Evolutionary conservation across 2,113 vertebrate species (phyloP), one percentile per base, ranked within the genome.

Genomic region (Turnix velox): DNA sequence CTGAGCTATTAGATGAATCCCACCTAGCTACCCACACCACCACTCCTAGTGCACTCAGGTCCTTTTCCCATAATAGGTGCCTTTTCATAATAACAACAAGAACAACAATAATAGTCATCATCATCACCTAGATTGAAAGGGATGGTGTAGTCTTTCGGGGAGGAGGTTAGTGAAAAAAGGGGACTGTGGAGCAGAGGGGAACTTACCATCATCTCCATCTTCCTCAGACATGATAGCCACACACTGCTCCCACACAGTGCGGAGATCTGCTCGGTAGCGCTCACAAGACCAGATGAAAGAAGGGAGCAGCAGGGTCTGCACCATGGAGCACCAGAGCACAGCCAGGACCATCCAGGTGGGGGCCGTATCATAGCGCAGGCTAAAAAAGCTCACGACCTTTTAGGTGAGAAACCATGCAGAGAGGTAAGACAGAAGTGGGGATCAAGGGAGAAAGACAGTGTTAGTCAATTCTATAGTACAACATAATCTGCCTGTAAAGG

Each of bases 211-310:
- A 37, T 98, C 97, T 33, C 96, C 96, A 0, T 98, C 98, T 18
- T 98, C 98, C 90, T 98, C 98, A 27, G 98, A 98, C 98, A 98
- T 97, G 91, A 98, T 97, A 23, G 98, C 97, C 95, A 98, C 98
- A 13, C 98, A 98, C 85, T 98, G 98, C 83, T 98, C 98, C 98
- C 98, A 98, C 74, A 98, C 97, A 0, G 98, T 98, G 90, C 98
- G 98, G 87, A 98, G 96, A n/a, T 98, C 98, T 1, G 98, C 98
- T 9, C 98, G 98, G 93, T 98, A 98, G 84, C 98, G 97, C 91
- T 98, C 98, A 0, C 98, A 98, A 95, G 98, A 98, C 98, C 98
- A 98, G 96, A 98, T 98, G 97, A 98, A 98, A 62, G 98, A 98
- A 27, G 98, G 98, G 30, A 98, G 96, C 65, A 98, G 97, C 90